These are phyloP conservation scores for Drosophila repleta DNA, from an alignment of 1,140 invertebrate species.

Conservation along the genomic window DNA sequence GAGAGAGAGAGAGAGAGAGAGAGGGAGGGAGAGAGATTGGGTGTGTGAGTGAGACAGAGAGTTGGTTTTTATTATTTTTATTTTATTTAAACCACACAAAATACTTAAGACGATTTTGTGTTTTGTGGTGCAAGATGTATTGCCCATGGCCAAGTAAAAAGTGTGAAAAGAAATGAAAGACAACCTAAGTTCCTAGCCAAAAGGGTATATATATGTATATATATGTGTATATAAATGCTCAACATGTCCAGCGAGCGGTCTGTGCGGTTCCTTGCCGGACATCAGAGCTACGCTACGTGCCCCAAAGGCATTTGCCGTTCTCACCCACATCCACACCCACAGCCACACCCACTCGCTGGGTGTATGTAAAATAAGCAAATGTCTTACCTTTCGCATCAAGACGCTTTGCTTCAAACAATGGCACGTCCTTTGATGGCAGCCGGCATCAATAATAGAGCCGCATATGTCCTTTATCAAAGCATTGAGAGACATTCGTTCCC, in stretches of 20 bases:
- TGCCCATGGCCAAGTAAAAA: constrained; percentile 73
- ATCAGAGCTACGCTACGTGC: neutral
- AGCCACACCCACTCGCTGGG: too few species aligned
- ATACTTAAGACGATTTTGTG: constrained; percentile 82
- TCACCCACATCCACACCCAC: neutral
- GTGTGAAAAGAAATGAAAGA: constrained; percentile 71
- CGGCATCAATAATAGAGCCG: constrained; percentile 73
- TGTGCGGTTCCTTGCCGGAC: constrained; percentile 21
- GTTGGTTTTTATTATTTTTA: constrained; percentile 79
- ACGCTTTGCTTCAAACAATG: constrained; percentile 74
- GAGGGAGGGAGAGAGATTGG: constrained; percentile 1
- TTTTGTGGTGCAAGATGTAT: constrained; percentile 81
- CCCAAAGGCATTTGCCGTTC: constrained; percentile 53
- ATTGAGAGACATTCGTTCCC: constrained; percentile 38
- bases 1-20: constrained; percentile 33
- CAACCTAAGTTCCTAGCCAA: constrained; percentile 65
- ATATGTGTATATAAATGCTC: neutral
- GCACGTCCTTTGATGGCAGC: constrained; percentile 65
- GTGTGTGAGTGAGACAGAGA: constrained; percentile 8
- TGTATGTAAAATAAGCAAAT: constrained; percentile 74
- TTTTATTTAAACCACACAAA: constrained; percentile 82
- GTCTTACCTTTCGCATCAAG: constrained; percentile 70
- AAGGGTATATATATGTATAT: constrained; percentile 30
- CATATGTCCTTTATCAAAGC: constrained; percentile 71
- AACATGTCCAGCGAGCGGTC: constrained; percentile 56